Base-by-base conservation (phyloP, 2,113 vertebrate genomes). In the Morone chrysops region DNA sequence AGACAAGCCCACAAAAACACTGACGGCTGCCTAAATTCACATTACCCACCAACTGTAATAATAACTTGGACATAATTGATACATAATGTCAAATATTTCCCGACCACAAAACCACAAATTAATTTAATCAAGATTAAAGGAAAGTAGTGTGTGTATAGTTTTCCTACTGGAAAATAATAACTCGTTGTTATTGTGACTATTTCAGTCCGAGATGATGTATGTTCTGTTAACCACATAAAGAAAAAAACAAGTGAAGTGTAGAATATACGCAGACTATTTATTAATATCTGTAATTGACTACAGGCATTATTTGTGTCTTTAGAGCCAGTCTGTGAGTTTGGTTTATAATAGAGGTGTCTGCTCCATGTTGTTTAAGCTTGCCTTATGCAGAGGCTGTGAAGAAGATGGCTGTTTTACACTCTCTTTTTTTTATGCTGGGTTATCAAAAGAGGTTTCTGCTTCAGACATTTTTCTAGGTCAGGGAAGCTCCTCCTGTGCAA, bases 391-490 rank as follows among this genome's bases (percentile, higher is more conserved):
- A 84, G 63, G 54, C 76, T 75, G 75, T 89, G 84, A 88, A 85
- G 66, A 60, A 90, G 75, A 67, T 77, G 75, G 70, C 75, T 88
- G 51, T 71, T 74, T 61, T 57, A 38, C 38, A 9, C 67, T 41
- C 56, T 45, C 3, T 53, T 82, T 82, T 47, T 88, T 83, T 87
- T 70, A 67, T 84, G 78, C 78, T 75, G 80, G 77, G 70, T 94
- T 91, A 83, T 92, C 82, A 91, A 91, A 92, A 73, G 70, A 90
- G 82, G 57, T 84, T 82, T 83, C 75, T 74, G 80, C 82, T 78
- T 93, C 73, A 76, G 70, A 78, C 53, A 72, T 79, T 85, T 93
- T 94, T 94, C 90, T 95, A 94, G 93, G 94, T 94, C 95, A 94
- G 65, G 71, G 71, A 68, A 90, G 85, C 92, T 89, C 63, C 70